Conservation (phyloP, 2,888 invertebrate species). For the Tachina lurida region DNA sequence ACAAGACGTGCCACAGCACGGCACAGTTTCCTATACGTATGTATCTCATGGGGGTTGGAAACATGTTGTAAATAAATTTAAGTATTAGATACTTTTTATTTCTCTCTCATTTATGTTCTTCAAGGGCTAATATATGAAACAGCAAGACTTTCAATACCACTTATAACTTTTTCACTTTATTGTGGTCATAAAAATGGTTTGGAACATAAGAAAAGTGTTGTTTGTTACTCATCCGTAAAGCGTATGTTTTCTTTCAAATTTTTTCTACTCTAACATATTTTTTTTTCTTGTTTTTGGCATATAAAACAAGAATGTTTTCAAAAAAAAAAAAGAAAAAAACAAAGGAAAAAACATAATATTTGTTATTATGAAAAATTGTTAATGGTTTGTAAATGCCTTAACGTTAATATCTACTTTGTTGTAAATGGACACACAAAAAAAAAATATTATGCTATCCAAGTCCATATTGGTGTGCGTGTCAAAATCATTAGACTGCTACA, state of each 20-base stretch:
- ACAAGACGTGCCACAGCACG: constrained; percentile 50
- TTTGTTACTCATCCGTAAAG: constrained; percentile 11
- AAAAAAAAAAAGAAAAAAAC: background rate
- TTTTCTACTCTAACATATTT: background rate
- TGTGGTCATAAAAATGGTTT: constrained; percentile 42
- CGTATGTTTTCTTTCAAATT: constrained; percentile 2
- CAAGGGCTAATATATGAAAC: constrained; percentile 36
- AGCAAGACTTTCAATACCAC: constrained; percentile 2
- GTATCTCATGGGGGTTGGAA: constrained; percentile 55
- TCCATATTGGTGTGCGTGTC: no score
- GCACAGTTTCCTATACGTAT: constrained; percentile 4
- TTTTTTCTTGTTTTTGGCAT: constrained; percentile 8
- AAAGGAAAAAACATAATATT: constrained; percentile 21
- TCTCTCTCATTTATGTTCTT: constrained; percentile 20
- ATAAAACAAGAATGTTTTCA: constrained; percentile 50
- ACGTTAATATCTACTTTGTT: constrained; percentile 34
- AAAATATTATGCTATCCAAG: background rate
- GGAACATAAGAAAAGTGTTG: constrained; percentile 23
- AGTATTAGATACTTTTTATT: constrained; percentile 43
- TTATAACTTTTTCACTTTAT: background rate
- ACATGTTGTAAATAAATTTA: constrained; percentile 57
- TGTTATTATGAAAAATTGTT: constrained; percentile 49
- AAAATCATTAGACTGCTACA: no score
- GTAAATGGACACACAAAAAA: background rate
- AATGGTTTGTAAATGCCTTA: constrained; percentile 58